Base-by-base conservation (phyloP, 1,140 invertebrate species). In the Parasteatoda tepidariorum region DNA sequence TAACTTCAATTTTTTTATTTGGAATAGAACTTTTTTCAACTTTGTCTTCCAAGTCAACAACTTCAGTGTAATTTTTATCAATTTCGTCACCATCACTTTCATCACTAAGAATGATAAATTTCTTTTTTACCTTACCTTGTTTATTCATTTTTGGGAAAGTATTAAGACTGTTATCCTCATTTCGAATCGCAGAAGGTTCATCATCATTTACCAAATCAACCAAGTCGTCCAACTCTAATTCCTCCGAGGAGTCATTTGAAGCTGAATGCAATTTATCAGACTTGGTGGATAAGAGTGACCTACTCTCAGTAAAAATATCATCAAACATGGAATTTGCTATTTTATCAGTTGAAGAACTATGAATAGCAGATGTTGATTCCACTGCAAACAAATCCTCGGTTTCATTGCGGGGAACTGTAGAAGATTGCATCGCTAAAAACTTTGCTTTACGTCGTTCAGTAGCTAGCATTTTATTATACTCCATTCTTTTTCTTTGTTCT, bases 401-500 rank as follows among this genome's bases (percentile, higher is more conserved):
- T 13, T 18, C 48, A 18, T 13, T 55, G 13, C 22, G 2, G 13
- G 13, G 48, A 22, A 55, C 2, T 55, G 13, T 55, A 11, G 15
- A 24, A 59, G 57, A 38, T 28, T 61, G 55, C 57, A 75, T 33
- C 5, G 67, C n/a, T 24, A 33, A 24, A 11, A 71, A 48, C 22
- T 28, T 82, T 11, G 54, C 57, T 61, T 61, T 82, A 0, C 78
- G 54, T 30, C 81, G 22, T 66, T 83, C 81, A 64, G 41, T 55
- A 18, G 81, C 81, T 22, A 83, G 33, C 41, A 34, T 30, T 55
- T 41, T 62, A 30, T 83, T 83, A 26, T 74, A 57, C 34, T 83
- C 81, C 48, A 83, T 74, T 30, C 70, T 62, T 34, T 55, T 74
- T 18, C 28, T 48, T 26, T 83, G 81, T 31, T 83, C 81, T 26